phyloP scores from a whole-genome alignment of 2,113 vertebrate genomes.

The Rutilus rutilus region DNA sequence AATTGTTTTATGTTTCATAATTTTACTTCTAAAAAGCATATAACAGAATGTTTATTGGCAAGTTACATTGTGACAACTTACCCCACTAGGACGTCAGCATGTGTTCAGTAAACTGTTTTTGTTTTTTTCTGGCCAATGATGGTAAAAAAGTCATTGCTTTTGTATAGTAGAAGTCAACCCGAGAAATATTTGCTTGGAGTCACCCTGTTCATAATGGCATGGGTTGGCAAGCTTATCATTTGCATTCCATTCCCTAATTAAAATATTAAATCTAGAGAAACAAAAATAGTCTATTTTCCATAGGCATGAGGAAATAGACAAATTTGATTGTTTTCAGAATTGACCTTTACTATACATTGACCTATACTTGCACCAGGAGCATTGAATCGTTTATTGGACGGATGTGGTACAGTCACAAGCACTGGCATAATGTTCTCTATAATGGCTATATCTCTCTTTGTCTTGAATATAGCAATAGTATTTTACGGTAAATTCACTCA shows the following conservation, averaged over 20 bases:
- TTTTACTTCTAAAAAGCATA: neutral
- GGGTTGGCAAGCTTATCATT: neutral
- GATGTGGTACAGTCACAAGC: neutral
- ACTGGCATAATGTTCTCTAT: neutral
- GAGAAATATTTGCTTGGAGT: neutral
- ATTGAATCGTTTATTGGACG: neutral
- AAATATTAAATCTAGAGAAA: neutral
- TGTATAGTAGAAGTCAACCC: neutral
- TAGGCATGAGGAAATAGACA: neutral
- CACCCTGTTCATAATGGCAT: neutral
- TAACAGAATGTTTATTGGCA: neutral
- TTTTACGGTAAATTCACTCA: neutral
- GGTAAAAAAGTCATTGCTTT: neutral
- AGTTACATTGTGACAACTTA: neutral
- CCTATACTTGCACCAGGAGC: neutral
- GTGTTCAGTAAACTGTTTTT: neutral
- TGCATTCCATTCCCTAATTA: neutral
- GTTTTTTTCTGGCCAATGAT: neutral
- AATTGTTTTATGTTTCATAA: neutral
- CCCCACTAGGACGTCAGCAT: neutral
- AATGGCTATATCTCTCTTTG: conserved; percentile 15
- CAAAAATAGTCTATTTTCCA: neutral
- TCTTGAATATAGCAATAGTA: conserved; percentile 31
- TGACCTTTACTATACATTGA: neutral
- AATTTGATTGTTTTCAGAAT: neutral